A percentile compares a stretch with the other conserved stretches of the same genome.
phyloP scores from a whole-genome alignment of 2,113 vertebrate genomes.

The Hoplias malabaricus region DNA sequence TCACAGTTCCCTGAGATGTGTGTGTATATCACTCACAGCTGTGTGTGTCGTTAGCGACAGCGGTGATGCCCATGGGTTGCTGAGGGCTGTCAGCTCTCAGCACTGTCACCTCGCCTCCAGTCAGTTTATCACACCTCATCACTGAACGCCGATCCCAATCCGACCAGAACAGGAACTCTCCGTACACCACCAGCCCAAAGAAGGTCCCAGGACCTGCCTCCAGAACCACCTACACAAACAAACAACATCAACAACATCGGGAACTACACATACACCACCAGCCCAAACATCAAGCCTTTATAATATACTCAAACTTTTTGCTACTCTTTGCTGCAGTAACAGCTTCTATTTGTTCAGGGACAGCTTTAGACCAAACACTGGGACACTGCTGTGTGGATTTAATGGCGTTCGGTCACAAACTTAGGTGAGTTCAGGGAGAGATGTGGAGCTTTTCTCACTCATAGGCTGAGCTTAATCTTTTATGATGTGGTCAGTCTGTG shows the following conservation, averaged over 20 bases:
- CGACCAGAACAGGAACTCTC: constrained; percentile 87
- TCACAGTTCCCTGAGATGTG: background rate
- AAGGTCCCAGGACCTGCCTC: constrained; percentile 84
- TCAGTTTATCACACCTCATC: constrained; percentile 84
- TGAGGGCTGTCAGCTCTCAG: constrained; percentile 85
- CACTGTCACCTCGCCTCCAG: constrained; percentile 81
- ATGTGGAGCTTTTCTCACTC: constrained; percentile 4
- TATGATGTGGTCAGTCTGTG: constrained; percentile 21
- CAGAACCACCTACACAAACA: constrained; percentile 77
- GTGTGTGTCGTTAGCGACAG: constrained; percentile 84
- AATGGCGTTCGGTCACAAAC: too few relatives aligned
- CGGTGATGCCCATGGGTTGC: constrained; percentile 85
- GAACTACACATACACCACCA: too few relatives aligned
- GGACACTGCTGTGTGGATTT: too few relatives aligned
- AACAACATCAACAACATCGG: constrained; percentile 34
- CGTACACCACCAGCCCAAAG: constrained; percentile 82
- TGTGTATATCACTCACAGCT: constrained; percentile 83
- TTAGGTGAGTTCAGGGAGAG: too few relatives aligned
- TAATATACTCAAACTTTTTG: too few relatives aligned
- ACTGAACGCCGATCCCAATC: constrained; percentile 83
- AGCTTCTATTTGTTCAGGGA: too few relatives aligned
- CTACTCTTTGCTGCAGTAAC: too few relatives aligned
- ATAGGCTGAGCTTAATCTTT: constrained; percentile 20
- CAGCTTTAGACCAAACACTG: too few relatives aligned
- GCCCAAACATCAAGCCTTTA: too few relatives aligned